Evolutionary conservation across 1,140 invertebrate species (phyloP), one percentile per base, ranked within the genome.

Genomic region (Nylanderia fulva): DNA sequence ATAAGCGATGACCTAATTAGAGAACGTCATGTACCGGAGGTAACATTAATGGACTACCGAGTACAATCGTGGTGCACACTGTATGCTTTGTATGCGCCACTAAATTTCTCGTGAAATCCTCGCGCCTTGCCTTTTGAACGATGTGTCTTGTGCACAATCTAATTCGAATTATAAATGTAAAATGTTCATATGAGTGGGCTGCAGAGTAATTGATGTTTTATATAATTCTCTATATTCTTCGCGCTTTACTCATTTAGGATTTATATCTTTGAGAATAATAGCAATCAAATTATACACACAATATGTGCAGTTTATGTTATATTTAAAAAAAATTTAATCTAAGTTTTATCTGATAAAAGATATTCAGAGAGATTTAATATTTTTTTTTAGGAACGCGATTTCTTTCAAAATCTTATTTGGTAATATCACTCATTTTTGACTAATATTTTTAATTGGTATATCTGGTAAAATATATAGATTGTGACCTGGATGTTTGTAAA

Each of bases 1-100:
- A 42, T 71, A 77, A 74, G 71, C 72, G 87, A 86, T 85, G 88
- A 89, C 88, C 87, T 75, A 86, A 89, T 89, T 89, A 89, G 66
- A 48, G 48, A 8, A 63, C 68, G 60, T 89, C 66, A 75, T 76
- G 58, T 77, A 68, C 68, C 58, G 58, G 77, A 71, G 48, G 68
- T 75, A 76, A 75, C 84, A 68, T 79, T 89, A 86, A 89, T 84
- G 72, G 54, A 54, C 77, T 74, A 66, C 69, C 84, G n/a, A 82
- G 71, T 74, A 79, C 68, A 76, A 89, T 74, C 84, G 29, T 8
- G 64, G 15, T 74, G 68, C 60, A 48, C 15, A 74, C 68, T 61
- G 58, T 33, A n/a, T 60, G 66, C 33, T 75, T 52, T 64, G 56
- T 66, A 54, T 58, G 45, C n/a, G 18, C 21, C 68, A 77, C 27